A percentile compares a stretch with the other conserved stretches of the same genome.
These are phyloP conservation scores for Drosophila atripex DNA, from an alignment of 2,888 invertebrate genomes.

Conservation along the genomic window DNA sequence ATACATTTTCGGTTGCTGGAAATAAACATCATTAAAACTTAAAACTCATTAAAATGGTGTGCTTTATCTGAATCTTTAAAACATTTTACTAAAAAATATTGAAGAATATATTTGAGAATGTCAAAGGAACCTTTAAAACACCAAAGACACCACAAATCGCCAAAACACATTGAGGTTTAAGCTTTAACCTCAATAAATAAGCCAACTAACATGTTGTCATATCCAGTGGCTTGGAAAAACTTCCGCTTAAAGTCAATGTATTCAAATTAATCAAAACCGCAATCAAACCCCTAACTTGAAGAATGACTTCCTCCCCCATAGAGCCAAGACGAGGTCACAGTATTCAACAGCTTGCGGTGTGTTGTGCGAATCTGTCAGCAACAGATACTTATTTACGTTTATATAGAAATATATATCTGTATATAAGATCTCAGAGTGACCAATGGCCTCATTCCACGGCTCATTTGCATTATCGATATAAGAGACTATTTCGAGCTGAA, in stretches of 20 bases:
- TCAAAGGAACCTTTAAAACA: neutral
- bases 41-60: neutral
- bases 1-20: too few species aligned
- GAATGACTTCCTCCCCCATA: neutral
- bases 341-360: slow-evolving; percentile 13
- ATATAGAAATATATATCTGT: neutral
- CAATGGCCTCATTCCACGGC: slow-evolving; percentile 4
- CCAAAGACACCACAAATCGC: neutral
- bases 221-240: slow-evolving; percentile 3
- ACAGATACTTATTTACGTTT: slow-evolving; percentile 1
- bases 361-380: slow-evolving; percentile 8
- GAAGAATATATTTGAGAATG: neutral
- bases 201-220: neutral
- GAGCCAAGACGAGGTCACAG: neutral
- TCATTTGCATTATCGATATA: slow-evolving; percentile 27
- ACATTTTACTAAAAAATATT: too few species aligned
- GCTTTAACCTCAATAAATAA: slow-evolving; percentile 6
- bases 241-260: slow-evolving; percentile 3
- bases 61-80: too few species aligned
- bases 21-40: too few species aligned
- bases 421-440: neutral
- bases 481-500: neutral
- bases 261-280: slow-evolving; percentile 4
- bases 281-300: neutral
- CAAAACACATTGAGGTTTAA: neutral